Evolutionary conservation across 2,888 invertebrate genomes (phyloP).

Genomic region (Phorcus lineatus): DNA sequence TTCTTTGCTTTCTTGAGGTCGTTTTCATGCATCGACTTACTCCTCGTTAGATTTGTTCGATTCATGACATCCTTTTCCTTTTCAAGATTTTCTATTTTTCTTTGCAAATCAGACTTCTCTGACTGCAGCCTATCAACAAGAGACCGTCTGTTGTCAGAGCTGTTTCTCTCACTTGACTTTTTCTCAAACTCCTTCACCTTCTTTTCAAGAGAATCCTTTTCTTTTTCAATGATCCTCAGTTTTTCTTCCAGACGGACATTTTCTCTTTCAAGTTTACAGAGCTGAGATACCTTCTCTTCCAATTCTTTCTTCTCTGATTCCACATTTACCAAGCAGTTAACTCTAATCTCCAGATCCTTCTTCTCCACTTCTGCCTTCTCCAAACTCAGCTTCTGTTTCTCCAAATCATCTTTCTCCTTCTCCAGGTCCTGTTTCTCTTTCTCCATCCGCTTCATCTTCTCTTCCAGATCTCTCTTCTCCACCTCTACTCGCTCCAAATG

Average conservation of each 20-base stretch:
- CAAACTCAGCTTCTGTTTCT: conserved; percentile 35
- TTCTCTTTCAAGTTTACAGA: conserved; percentile 29
- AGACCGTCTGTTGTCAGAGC: conserved; percentile 8
- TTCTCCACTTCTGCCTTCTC: conserved; percentile 50
- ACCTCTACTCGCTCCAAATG: conserved; percentile 75
- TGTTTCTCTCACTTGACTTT: background rate
- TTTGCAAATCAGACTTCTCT: conserved; percentile 51
- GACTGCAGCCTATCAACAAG: conserved; percentile 41
- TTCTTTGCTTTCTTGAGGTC: conserved; percentile 74
- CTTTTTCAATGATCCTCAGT: conserved; percentile 53
- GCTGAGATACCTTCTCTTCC: background rate
- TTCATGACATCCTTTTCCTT: conserved; percentile 37
- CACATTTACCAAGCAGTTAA: conserved; percentile 22
- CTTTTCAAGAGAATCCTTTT: conserved; percentile 38
- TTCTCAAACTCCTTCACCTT: conserved; percentile 55
- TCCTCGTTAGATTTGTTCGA: conserved; percentile 30
- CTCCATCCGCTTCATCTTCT: conserved; percentile 27
- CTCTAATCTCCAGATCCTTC: conserved; percentile 39
- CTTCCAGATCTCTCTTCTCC: conserved; percentile 72
- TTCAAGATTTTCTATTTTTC: conserved; percentile 45
- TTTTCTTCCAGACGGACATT: conserved; percentile 76
- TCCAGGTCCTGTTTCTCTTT: conserved; percentile 34
- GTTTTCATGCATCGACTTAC: conserved; percentile 42
- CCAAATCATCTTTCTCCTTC: conserved; percentile 33
- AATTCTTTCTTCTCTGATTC: conserved; percentile 27